Evolutionary conservation across 2,113 vertebrate species (phyloP).

Genomic region (Calidris pugnax): DNA sequence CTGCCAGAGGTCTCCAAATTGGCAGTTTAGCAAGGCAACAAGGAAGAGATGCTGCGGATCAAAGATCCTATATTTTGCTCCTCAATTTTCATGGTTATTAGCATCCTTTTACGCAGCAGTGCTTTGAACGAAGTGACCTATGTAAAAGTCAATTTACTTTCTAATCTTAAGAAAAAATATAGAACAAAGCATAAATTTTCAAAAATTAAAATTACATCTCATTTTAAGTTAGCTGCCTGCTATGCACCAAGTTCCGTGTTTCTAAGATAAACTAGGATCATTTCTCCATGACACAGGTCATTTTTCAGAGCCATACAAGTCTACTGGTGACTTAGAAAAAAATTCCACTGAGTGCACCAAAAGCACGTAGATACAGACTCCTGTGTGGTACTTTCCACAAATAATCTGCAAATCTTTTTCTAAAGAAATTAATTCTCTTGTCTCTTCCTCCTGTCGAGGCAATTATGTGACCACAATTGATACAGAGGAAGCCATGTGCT

Average conservation of each 20-base stretch:
- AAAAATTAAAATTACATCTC: neutral
- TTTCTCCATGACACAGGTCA: neutral
- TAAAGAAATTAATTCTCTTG: neutral
- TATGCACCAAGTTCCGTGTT: neutral
- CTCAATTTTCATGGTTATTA: neutral
- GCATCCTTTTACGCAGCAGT: neutral
- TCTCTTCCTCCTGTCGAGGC: fast-evolving
- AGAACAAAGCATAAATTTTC: neutral
- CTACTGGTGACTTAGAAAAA: neutral
- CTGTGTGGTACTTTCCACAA: neutral
- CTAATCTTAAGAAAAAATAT: neutral
- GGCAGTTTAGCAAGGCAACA: neutral
- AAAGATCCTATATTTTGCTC: neutral
- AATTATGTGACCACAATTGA: neutral
- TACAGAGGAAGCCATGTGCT: neutral
- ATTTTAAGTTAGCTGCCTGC: neutral
- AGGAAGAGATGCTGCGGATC: neutral
- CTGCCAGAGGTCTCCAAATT: neutral
- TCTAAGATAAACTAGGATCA: neutral
- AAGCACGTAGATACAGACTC: neutral
- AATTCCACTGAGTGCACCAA: neutral
- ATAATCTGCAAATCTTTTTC: neutral
- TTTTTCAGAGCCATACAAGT: neutral
- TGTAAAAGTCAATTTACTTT: neutral
- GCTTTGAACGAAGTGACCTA: neutral